These are phyloP conservation scores for Perdix hodgsoniae DNA, from an alignment of 2,797 vertebrate species.

Conservation along the genomic window DNA sequence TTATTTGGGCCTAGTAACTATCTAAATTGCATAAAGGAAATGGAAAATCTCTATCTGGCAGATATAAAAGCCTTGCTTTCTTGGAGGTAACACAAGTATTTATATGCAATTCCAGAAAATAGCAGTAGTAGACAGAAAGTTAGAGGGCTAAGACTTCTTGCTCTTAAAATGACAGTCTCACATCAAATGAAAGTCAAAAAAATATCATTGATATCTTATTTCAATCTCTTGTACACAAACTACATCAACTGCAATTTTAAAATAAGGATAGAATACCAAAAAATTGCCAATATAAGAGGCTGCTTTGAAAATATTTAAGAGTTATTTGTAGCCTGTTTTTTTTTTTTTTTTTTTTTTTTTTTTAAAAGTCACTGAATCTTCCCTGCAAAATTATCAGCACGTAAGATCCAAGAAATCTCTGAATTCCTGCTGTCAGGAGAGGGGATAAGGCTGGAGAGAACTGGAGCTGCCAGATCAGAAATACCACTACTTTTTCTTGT, in stretches of 20 bases:
- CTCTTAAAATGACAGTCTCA: not conserved
- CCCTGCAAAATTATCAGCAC: not conserved
- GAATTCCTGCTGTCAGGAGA: not conserved
- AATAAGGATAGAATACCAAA: not conserved
- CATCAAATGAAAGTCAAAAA: not conserved
- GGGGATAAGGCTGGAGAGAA: not conserved
- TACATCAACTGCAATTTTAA: not conserved
- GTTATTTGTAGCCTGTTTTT: not conserved
- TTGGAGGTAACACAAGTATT: not conserved
- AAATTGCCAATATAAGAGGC: not conserved
- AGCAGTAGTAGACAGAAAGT: not conserved
- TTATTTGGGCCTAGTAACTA: not conserved
- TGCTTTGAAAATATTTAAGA: not conserved
- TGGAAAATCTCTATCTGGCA: not conserved
- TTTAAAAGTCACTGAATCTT: not conserved
- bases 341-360: too few species aligned
- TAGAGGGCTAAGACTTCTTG: not conserved
- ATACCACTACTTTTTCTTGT: not conserved
- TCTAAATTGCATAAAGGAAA: constrained; percentile 6
- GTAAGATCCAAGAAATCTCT: not conserved
- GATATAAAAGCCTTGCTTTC: not conserved
- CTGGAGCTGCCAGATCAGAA: not conserved
- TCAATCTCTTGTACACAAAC: not conserved
- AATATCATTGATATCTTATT: not conserved
- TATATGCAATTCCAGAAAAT: not conserved